Percentiles rank a stretch among this genome's conserved stretches.
Evolutionary conservation across 2,888 invertebrate genomes (phyloP).

Genomic region (Geophilus truncorum): DNA sequence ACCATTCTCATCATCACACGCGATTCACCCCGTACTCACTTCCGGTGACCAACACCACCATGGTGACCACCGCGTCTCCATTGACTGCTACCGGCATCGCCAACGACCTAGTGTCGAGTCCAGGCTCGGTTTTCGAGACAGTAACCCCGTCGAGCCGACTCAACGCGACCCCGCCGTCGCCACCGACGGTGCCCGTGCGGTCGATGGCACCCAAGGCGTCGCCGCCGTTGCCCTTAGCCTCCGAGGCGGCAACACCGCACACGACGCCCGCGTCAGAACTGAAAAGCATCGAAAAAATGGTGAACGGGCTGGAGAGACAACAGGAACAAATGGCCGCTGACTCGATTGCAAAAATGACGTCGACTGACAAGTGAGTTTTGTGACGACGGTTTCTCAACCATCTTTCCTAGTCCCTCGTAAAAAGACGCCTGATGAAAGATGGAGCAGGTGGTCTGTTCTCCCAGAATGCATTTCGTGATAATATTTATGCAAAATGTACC

Average conservation of each 20-base stretch:
- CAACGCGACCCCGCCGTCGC: constrained; percentile 35
- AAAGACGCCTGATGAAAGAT: background rate
- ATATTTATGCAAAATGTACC: constrained; percentile 9
- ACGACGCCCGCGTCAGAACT: constrained; percentile 66
- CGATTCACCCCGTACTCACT: constrained; percentile 86
- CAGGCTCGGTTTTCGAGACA: constrained; percentile 75
- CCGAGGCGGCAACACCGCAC: background rate
- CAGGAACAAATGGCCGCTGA: constrained; percentile 40
- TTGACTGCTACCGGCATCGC: constrained; percentile 36
- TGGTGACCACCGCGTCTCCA: constrained; percentile 41
- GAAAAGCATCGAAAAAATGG: constrained; percentile 96
- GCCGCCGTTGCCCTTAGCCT: background rate
- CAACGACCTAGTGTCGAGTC: constrained; percentile 54
- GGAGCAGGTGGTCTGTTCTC: background rate
- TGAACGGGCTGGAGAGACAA: constrained; percentile 87
- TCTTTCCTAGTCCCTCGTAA: background rate
- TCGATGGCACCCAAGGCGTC: background rate
- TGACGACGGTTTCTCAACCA: background rate
- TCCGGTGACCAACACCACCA: constrained; percentile 45
- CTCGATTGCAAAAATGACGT: constrained; percentile 37
- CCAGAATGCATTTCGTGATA: constrained; percentile 20
- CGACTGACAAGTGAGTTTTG: constrained; percentile 36
- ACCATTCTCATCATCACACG: constrained; percentile 49
- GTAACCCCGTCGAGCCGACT: constrained; percentile 58
- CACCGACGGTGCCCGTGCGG: background rate